Percentiles rank a stretch among this genome's conserved stretches.
These are phyloP conservation scores for Leptopilina syphax DNA, from an alignment of 2,888 invertebrate genomes.

Conservation along the genomic window DNA sequence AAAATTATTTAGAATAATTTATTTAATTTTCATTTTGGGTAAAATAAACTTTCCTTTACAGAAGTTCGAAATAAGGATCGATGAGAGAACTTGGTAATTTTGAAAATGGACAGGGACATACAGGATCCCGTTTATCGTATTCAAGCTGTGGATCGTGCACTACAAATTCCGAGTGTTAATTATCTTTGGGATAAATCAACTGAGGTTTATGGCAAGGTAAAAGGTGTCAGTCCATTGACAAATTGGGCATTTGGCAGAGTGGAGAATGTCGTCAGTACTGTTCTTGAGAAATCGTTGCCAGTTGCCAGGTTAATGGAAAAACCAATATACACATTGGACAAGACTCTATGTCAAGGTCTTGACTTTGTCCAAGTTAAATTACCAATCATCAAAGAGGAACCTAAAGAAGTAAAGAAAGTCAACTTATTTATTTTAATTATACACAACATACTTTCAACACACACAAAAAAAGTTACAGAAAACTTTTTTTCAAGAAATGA, in stretches of 20 bases:
- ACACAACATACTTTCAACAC: no score
- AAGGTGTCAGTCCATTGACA: constrained; percentile 82
- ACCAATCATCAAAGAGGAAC: constrained; percentile 83
- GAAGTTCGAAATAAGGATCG: background rate
- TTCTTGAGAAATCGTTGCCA: constrained; percentile 67
- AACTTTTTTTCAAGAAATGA: no score
- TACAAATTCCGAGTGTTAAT: constrained; percentile 79
- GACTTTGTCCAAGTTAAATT: constrained; percentile 82
- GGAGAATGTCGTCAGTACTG: constrained; percentile 74
- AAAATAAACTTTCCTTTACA: no score
- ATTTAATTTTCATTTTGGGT: no score
- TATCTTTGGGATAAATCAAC: constrained; percentile 80
- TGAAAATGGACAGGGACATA: constrained; percentile 61
- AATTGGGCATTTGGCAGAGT: constrained; percentile 85
- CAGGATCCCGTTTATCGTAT: constrained; percentile 66
- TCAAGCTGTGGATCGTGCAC: constrained; percentile 79
- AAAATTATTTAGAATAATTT: no score
- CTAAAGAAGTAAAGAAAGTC: constrained; percentile 70
- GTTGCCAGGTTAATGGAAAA: constrained; percentile 76
- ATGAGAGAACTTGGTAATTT: background rate
- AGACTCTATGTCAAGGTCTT: constrained; percentile 82
- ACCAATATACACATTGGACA: constrained; percentile 81
- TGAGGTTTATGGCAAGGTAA: constrained; percentile 79
- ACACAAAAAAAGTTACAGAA: no score
- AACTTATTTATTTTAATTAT: no score